Evolutionary conservation across 2,113 vertebrate genomes (phyloP).

Genomic region (Centropristis striata): DNA sequence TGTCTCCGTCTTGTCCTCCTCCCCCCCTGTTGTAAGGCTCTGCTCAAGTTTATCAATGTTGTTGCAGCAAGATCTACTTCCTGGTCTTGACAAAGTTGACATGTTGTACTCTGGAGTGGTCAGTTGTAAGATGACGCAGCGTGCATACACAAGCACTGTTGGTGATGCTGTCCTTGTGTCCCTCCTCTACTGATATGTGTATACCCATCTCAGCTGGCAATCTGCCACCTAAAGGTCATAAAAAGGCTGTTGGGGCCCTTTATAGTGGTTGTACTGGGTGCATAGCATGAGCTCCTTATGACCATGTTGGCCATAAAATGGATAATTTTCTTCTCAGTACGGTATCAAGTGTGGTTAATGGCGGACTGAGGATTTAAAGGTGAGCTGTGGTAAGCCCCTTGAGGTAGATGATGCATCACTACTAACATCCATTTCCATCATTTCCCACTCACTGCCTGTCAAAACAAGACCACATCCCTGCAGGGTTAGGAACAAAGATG

Average conservation of each 20-base stretch:
- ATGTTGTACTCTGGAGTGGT: slow-evolving; percentile 63
- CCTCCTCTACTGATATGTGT: slow-evolving; percentile 16
- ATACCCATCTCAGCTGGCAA: slow-evolving; percentile 8
- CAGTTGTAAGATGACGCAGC: slow-evolving; percentile 62
- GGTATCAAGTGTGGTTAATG: slow-evolving; percentile 4
- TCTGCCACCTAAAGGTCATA: slow-evolving; percentile 50
- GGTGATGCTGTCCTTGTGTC: slow-evolving; percentile 42
- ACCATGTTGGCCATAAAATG: neutral
- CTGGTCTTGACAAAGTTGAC: slow-evolving; percentile 78
- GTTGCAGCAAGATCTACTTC: slow-evolving; percentile 83
- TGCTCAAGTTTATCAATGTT: slow-evolving; percentile 85
- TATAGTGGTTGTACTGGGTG: neutral
- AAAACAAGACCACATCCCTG: slow-evolving; percentile 41
- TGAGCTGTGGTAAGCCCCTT: slow-evolving; percentile 20
- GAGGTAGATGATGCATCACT: slow-evolving; percentile 32
- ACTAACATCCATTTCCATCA: slow-evolving; percentile 68
- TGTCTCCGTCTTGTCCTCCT: slow-evolving; percentile 52
- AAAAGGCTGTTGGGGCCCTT: neutral
- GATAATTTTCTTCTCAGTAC: slow-evolving; percentile 5
- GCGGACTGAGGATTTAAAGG: slow-evolving; percentile 27
- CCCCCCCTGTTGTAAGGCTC: slow-evolving; percentile 31
- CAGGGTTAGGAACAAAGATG: slow-evolving; percentile 18
- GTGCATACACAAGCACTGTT: slow-evolving; percentile 38
- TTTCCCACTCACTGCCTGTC: slow-evolving; percentile 59
- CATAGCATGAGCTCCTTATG: neutral